Base-by-base conservation (phyloP, 2,797 vertebrate genomes). In the Darevskia nairensis region DNA sequence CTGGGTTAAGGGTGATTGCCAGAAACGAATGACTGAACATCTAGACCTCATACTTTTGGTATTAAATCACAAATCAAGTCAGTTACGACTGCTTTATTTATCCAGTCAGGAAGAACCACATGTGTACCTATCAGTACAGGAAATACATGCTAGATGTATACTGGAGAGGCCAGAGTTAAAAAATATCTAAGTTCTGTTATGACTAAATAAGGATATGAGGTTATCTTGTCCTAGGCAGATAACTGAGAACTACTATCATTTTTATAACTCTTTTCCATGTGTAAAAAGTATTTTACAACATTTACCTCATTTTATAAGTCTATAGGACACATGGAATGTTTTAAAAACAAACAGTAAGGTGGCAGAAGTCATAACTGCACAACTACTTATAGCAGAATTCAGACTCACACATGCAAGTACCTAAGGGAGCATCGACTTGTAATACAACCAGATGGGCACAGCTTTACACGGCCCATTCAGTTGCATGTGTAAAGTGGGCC, bases 1-100 rank as follows among this genome's bases (percentile, higher is more conserved):
- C 82, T 89, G 81, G 1, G 96, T 97, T 96, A 97, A 97, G 97
- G 96, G 92, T 27, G 88, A 94, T 92, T 25, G 82, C 81, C 80
- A 17, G 46, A 69, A 87, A 59, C 41, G 84, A 88, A 89, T 85
- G 23, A n/a, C 35, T 44, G 46, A 89, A 71, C 41, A 6, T 35
- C 32, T 89, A 19, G 32, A 82, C 25, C 23, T 2, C 79, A 59
- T 1, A 0, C 59, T 44, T 32, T 75, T 23, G 50, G 1, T 39
- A 66, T 50, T 84, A 64, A 77, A 78, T 80, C 41, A 32, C 7
- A 55, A 74, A 32, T 71, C 66, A 64, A 78, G 41, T 64, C 25
- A 29, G 3, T 9, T 83, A 46, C 13, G n/a, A 66, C 19, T 27
- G 39, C 29, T 71, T 23, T n/a, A 71, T 68, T 39, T n/a, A 80